Percentiles rank a stretch among this genome's conserved stretches.
Conservation (phyloP, 92 coral and sea anemone genomes). For the Palythoa grandis region DNA sequence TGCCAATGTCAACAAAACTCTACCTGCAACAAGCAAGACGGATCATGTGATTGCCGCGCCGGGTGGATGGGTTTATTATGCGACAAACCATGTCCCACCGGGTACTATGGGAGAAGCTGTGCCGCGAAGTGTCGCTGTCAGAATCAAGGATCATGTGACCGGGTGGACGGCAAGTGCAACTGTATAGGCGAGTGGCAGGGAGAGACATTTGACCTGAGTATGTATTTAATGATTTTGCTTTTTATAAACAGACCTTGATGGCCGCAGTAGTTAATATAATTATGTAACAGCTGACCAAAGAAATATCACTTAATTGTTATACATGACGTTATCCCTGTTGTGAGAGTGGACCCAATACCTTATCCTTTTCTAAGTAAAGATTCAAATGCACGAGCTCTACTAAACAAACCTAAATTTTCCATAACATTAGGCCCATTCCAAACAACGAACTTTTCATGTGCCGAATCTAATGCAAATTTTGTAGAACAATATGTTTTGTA, state of each 20-base stretch:
- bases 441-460: background rate
- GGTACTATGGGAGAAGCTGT: conserved; percentile 87
- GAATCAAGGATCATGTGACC: conserved; percentile 77
- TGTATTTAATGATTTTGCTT: background rate
- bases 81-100: conserved; percentile 75
- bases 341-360: background rate
- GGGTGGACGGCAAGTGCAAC: conserved; percentile 57
- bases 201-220: conserved; percentile 29
- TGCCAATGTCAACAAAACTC: conserved; percentile 88
- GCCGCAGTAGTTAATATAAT: background rate
- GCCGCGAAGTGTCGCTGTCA: conserved; percentile 75
- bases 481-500: no score
- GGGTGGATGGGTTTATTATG: conserved; percentile 90
- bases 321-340: background rate
- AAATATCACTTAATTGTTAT: background rate
- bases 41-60: conserved; percentile 79
- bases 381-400: no score
- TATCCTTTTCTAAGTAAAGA: no score
- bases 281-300: background rate
- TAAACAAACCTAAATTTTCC: no score
- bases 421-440: no score
- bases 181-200: conserved; percentile 46
- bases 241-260: background rate
- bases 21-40: conserved; percentile 78
- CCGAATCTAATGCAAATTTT: background rate